Evolutionary conservation across 1,140 invertebrate species (phyloP).

Genomic region (Laupala kohalensis): DNA sequence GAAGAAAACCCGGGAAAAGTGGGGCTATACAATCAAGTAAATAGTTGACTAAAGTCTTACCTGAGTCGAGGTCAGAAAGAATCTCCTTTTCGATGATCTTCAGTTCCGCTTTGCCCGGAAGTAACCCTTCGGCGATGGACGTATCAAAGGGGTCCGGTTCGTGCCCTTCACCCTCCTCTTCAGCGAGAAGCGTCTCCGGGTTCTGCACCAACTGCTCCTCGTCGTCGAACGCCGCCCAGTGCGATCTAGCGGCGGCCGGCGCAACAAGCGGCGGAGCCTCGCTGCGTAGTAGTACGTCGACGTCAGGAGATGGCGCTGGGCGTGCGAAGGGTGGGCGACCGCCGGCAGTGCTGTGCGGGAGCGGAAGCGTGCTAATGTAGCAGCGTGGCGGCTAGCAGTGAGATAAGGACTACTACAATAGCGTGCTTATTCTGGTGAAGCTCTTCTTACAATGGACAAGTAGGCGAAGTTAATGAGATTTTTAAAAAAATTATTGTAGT

Average conservation of each 20-base stretch:
- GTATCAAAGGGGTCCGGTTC: constrained; percentile 24
- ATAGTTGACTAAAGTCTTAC: too few relatives aligned
- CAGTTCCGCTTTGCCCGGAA: constrained; percentile 15
- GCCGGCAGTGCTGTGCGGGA: background rate
- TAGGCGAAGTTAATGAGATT: too few relatives aligned
- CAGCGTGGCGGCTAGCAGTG: background rate
- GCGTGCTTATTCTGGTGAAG: too few relatives aligned
- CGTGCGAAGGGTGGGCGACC: background rate
- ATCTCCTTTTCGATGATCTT: background rate
- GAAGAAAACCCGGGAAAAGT: too few relatives aligned
- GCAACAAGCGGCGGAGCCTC: background rate
- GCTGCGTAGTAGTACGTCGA: background rate
- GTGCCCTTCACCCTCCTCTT: constrained; percentile 10
- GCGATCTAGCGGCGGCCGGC: constrained; percentile 29
- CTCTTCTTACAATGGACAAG: too few relatives aligned
- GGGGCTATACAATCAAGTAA: too few relatives aligned
- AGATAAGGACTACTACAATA: background rate
- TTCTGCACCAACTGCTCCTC: constrained; percentile 56
- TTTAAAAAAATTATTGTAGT: too few relatives aligned
- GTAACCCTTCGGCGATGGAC: constrained; percentile 13
- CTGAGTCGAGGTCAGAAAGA: background rate
- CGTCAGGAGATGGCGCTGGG: background rate
- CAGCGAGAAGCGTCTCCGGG: constrained; percentile 22
- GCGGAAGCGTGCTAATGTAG: background rate
- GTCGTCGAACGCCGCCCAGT: constrained; percentile 58